Evolutionary conservation across 92 coral and sea anemone species (phyloP).

Genomic region (Hydrozoanthus gracilis): DNA sequence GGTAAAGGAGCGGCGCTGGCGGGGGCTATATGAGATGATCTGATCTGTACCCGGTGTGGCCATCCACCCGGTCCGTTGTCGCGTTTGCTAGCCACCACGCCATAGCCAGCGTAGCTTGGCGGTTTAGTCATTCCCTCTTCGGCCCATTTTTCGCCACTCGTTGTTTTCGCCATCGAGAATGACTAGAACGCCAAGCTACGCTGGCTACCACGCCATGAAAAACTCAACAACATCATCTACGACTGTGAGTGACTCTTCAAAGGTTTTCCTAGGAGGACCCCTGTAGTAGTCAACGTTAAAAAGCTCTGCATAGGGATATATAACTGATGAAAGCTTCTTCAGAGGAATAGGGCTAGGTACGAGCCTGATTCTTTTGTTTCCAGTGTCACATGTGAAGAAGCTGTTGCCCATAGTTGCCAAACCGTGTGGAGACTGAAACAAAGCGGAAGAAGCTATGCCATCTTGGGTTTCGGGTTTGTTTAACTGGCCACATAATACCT

Average conservation of each 20-base stretch:
- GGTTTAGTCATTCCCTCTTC: too few species aligned
- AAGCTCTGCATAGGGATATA: conserved; percentile 57
- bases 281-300: conserved; percentile 60
- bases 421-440: conserved; percentile 60
- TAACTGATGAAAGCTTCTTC: conserved; percentile 42
- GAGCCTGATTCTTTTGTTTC: conserved; percentile 56
- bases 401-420: conserved; percentile 48
- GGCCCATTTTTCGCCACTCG: too few species aligned
- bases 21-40: conserved; percentile 12
- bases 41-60: conserved; percentile 33
- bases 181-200: too few species aligned
- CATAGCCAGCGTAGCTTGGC: too few species aligned
- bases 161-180: too few species aligned
- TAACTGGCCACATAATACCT: conserved; percentile 47
- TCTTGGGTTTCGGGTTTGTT: conserved; percentile 51
- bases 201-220: conserved; percentile 57
- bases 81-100: conserved; percentile 20
- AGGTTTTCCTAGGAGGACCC: conserved; percentile 33
- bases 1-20: conserved; percentile 26
- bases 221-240: conserved; percentile 58
- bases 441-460: conserved; percentile 54
- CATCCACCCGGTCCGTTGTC: conserved; percentile 17
- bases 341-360: conserved; percentile 41
- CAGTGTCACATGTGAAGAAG: conserved; percentile 58
- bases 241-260: conserved; percentile 49